phyloP scores from a whole-genome alignment of 92 coral and sea anemone genomes.

The Pocillopora meandrina region DNA sequence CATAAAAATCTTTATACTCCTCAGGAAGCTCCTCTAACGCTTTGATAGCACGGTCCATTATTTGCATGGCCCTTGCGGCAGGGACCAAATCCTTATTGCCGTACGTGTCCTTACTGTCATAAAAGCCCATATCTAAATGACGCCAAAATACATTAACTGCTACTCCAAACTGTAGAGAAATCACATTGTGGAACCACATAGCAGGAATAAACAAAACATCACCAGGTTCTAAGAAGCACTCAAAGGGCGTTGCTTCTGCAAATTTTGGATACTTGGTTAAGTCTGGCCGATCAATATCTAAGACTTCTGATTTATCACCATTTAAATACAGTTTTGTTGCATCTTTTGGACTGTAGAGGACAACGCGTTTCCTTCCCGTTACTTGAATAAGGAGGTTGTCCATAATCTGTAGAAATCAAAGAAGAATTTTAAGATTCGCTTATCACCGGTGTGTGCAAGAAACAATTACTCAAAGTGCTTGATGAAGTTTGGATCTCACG shows the following conservation, averaged over 20 bases:
- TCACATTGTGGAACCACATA: constrained; percentile 88
- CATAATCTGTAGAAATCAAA: constrained; percentile 62
- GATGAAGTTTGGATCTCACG: too few species aligned
- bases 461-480: too few species aligned
- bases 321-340: constrained; percentile 79
- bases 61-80: constrained; percentile 86
- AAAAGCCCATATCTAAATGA: constrained; percentile 61
- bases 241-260: constrained; percentile 53
- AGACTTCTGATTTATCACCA: constrained; percentile 85
- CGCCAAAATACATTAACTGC: constrained; percentile 91
- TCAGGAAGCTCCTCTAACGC: constrained; percentile 72
- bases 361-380: constrained; percentile 76
- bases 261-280: constrained; percentile 66
- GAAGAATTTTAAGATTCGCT: not conserved
- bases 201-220: constrained; percentile 85
- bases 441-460: too few species aligned
- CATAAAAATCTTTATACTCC: constrained; percentile 81
- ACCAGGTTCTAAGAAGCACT: constrained; percentile 76
- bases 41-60: constrained; percentile 76
- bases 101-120: constrained; percentile 79
- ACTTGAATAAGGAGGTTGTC: constrained; percentile 80
- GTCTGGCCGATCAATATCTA: constrained; percentile 80
- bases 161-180: constrained; percentile 76
- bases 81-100: constrained; percentile 87
- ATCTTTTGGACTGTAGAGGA: constrained; percentile 78